These are phyloP conservation scores for Panulirus ornatus DNA, from an alignment of 1,140 invertebrate genomes.

Conservation along the genomic window DNA sequence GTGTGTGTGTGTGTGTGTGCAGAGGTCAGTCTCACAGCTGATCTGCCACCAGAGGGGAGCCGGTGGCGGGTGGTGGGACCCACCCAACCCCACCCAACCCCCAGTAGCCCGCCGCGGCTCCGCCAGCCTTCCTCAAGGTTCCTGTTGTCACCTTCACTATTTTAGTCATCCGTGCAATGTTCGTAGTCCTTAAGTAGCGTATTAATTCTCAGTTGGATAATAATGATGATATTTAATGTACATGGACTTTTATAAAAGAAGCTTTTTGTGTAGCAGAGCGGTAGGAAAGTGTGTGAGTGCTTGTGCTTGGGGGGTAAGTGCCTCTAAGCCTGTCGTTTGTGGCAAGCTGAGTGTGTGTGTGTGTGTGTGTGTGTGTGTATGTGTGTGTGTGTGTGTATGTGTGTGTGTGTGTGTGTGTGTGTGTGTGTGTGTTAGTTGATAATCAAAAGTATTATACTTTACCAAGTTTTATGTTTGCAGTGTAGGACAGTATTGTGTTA, in stretches of 20 bases:
- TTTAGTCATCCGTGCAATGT: not conserved
- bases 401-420: not conserved
- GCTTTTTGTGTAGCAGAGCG: no score
- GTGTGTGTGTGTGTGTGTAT: not conserved
- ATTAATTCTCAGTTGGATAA: no score
- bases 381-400: constrained; percentile 12
- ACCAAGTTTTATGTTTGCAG: not conserved
- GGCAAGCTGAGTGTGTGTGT: not conserved
- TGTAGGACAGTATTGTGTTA: not conserved
- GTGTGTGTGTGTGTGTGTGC: not conserved
- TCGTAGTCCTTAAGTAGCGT: not conserved
- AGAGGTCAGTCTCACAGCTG: not conserved
- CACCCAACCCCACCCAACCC: no score
- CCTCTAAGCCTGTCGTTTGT: no score
- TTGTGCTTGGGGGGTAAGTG: no score
- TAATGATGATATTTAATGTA: no score
- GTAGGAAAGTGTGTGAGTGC: no score
- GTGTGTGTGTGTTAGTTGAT: not conserved
- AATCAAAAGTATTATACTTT: not conserved
- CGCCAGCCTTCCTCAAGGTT: constrained; percentile 7
- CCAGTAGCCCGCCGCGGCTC: no score
- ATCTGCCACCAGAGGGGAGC: not conserved
- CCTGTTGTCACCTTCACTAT: not conserved
- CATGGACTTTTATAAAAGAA: no score
- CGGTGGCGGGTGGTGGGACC: no score